These are phyloP conservation scores for Doris montereyensis DNA, from an alignment of 2,888 invertebrate species.

Conservation along the genomic window DNA sequence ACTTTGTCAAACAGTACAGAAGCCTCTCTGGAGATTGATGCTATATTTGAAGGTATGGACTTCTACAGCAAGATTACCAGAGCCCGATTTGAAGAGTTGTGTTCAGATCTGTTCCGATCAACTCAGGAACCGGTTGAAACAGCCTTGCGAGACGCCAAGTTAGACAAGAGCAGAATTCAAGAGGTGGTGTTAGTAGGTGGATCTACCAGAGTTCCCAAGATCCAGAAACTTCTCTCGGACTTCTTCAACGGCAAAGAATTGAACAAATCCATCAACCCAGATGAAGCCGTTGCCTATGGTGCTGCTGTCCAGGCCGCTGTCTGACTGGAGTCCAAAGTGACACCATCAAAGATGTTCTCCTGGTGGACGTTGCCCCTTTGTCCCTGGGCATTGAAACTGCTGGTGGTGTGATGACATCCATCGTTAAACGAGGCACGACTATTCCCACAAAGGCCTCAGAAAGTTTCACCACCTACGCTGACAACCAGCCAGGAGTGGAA, in stretches of 20 bases:
- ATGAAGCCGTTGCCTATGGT: conserved; percentile 90
- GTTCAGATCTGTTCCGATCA: conserved; percentile 93
- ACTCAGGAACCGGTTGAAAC: conserved; percentile 97
- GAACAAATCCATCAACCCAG: no score
- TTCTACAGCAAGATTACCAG: conserved; percentile 95
- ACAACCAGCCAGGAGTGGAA: conserved; percentile 80
- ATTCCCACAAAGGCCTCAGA: conserved; percentile 71
- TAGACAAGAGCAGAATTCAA: conserved; percentile 85
- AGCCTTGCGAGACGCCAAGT: conserved; percentile 92
- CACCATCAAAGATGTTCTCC: conserved; percentile 86
- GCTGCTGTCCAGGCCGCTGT: conserved; percentile 74
- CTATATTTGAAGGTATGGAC: conserved; percentile 93
- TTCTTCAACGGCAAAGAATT: conserved; percentile 80
- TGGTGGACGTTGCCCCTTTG: conserved; percentile 78
- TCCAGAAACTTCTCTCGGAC: conserved; percentile 90
- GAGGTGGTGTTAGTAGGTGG: conserved; percentile 84
- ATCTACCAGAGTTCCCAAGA: conserved; percentile 96
- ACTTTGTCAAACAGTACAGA: no score
- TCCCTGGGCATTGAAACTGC: conserved; percentile 77
- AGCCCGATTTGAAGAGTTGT: conserved; percentile 96
- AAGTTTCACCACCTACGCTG: conserved; percentile 88
- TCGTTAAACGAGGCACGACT: conserved; percentile 61
- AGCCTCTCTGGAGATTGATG: conserved; percentile 96
- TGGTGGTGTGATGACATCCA: conserved; percentile 64
- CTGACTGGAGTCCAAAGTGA: conserved; percentile 81